phyloP scores from a whole-genome alignment of 2,888 invertebrate genomes.

The Elgonia sp. region DNA sequence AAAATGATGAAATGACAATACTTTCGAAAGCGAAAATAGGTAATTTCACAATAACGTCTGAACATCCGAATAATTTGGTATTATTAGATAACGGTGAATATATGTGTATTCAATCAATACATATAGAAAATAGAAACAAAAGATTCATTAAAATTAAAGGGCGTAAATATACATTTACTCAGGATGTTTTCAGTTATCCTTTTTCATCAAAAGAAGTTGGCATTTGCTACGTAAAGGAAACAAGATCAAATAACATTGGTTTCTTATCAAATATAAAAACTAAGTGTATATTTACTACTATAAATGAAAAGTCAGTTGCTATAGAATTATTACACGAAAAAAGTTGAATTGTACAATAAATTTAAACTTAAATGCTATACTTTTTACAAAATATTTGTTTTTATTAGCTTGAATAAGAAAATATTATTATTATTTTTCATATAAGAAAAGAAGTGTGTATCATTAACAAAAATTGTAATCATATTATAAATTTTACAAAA shows the following conservation, averaged over 20 bases:
- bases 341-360: background rate
- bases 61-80: slow-evolving; percentile 23
- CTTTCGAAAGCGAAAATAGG: too few relatives aligned
- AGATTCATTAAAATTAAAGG: slow-evolving; percentile 9
- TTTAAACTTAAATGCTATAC: too few relatives aligned
- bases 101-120: too few relatives aligned
- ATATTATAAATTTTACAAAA: too few relatives aligned
- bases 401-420: too few relatives aligned
- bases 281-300: slow-evolving; percentile 48
- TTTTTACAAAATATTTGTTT: too few relatives aligned
- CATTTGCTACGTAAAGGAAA: slow-evolving; percentile 24
- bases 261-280: slow-evolving; percentile 22
- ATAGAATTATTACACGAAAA: slow-evolving; percentile 37
- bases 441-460: too few relatives aligned
- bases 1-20: too few relatives aligned
- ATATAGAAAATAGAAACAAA: slow-evolving; percentile 34
- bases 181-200: slow-evolving; percentile 39
- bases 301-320: slow-evolving; percentile 16
- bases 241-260: slow-evolving; percentile 1
- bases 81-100: too few relatives aligned
- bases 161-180: slow-evolving; percentile 21
- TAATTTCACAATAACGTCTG: slow-evolving; percentile 46
- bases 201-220: slow-evolving; percentile 27
- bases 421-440: too few relatives aligned
- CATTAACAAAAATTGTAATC: too few relatives aligned